A percentile compares a stretch with the other conserved stretches of the same genome.
phyloP scores from a whole-genome alignment of 2,797 vertebrate genomes.

The Tokudaia muenninki region DNA sequence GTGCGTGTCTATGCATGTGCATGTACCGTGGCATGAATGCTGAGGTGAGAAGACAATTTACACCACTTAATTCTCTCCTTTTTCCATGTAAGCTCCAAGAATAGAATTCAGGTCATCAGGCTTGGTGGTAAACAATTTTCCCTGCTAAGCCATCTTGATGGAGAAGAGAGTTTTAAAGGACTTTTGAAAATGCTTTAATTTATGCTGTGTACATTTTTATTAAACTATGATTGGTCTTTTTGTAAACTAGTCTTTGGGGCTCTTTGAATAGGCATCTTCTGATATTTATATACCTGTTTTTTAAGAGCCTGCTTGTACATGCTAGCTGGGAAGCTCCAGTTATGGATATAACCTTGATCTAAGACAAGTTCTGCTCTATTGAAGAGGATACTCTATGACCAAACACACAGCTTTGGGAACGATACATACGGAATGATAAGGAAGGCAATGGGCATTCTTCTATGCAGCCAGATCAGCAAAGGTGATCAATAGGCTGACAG shows the following conservation, averaged over 20 bases:
- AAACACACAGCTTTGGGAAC: neutral
- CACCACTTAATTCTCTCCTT: neutral
- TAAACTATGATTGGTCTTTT: neutral
- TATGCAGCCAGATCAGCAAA: neutral
- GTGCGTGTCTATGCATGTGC: neutral
- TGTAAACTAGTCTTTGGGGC: neutral
- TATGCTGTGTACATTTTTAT: neutral
- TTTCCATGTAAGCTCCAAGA: neutral
- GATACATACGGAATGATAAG: neutral
- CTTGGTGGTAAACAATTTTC: neutral
- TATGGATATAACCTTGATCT: neutral
- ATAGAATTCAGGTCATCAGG: neutral
- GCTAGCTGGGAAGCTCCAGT: neutral
- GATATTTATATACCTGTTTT: neutral
- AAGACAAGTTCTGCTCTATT: neutral
- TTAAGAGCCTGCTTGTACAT: neutral
- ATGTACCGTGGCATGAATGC: neutral
- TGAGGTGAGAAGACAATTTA: neutral
- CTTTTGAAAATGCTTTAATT: neutral
- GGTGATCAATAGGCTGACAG: neutral
- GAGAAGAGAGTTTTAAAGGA: neutral
- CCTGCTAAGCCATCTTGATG: neutral
- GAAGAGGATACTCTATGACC: neutral
- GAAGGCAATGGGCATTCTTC: neutral
- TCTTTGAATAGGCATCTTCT: neutral